Evolutionary conservation across 2,888 invertebrate genomes (phyloP).

Genomic region (Tachystola acroxantha): DNA sequence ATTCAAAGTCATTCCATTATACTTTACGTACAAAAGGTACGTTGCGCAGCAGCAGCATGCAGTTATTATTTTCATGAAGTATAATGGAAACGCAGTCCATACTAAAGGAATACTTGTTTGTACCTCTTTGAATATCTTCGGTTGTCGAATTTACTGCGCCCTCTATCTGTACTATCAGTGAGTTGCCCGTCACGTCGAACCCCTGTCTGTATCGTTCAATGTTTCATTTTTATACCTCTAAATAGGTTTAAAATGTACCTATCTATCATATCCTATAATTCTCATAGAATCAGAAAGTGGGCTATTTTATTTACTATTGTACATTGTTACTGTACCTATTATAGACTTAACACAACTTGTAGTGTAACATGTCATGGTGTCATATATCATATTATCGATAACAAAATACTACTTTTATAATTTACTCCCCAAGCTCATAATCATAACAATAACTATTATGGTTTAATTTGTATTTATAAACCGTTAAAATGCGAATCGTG

Average conservation of each 20-base stretch:
- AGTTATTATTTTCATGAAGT: too few species aligned
- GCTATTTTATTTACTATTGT: too few species aligned
- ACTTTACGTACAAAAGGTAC: too few species aligned
- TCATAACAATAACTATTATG: slow-evolving; percentile 42
- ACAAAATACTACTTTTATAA: neutral
- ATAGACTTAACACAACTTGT: too few species aligned
- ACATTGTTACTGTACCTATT: too few species aligned
- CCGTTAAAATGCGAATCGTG: slow-evolving; percentile 56
- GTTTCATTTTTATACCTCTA: slow-evolving; percentile 21
- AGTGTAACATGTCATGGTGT: too few species aligned
- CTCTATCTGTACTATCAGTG: slow-evolving; percentile 39
- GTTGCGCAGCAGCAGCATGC: too few species aligned
- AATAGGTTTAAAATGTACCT: slow-evolving; percentile 10
- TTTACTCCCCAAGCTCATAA: slow-evolving; percentile 9
- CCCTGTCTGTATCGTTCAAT: slow-evolving; percentile 32
- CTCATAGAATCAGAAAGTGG: too few species aligned
- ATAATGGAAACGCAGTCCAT: slow-evolving; percentile 1
- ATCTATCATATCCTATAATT: slow-evolving; percentile 17
- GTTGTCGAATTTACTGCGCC: slow-evolving; percentile 54
- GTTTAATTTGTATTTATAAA: slow-evolving; percentile 66
- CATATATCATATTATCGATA: too few species aligned
- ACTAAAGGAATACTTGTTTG: slow-evolving; percentile 22
- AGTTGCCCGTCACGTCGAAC: slow-evolving; percentile 24
- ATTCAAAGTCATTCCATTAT: too few species aligned
- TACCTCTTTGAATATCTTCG: slow-evolving; percentile 48